Evolutionary conservation across 2,113 vertebrate species (phyloP).

Genomic region (Seriola quinqueradiata): DNA sequence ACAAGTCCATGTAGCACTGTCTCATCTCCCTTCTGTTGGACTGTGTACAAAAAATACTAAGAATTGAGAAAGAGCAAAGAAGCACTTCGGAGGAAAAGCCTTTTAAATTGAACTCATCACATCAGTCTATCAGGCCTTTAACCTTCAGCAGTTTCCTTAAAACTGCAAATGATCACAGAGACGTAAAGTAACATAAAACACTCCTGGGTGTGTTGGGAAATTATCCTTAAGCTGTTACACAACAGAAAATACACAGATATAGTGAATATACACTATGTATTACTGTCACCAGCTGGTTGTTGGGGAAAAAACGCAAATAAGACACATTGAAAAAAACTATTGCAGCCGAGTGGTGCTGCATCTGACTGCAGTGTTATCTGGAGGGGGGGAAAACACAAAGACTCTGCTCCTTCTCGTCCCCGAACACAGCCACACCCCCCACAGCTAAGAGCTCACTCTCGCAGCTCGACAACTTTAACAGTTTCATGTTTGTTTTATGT

Average conservation of each 20-base stretch:
- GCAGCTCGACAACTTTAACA: neutral
- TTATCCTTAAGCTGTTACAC: too few relatives aligned
- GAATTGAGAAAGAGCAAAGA: neutral
- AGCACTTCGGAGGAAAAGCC: neutral
- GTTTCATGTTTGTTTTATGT: neutral
- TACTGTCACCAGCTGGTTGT: neutral
- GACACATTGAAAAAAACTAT: neutral
- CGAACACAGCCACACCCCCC: neutral
- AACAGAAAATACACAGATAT: neutral
- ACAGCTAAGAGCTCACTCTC: neutral
- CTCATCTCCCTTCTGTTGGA: neutral
- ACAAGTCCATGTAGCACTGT: neutral
- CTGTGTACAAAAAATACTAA: neutral
- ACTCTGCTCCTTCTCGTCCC: neutral
- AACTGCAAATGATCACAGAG: neutral
- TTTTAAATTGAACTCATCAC: neutral
- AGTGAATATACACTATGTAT: neutral
- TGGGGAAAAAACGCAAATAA: neutral
- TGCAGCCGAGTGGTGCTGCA: neutral
- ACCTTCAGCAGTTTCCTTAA: neutral
- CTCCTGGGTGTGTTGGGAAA: neutral
- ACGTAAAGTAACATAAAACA: neutral
- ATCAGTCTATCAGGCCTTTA: neutral
- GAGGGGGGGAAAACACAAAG: neutral
- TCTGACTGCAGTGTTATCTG: neutral